Evolutionary conservation across 2,888 invertebrate species (phyloP), one percentile per base, ranked within the genome.

Genomic region (Nasonia oneida): DNA sequence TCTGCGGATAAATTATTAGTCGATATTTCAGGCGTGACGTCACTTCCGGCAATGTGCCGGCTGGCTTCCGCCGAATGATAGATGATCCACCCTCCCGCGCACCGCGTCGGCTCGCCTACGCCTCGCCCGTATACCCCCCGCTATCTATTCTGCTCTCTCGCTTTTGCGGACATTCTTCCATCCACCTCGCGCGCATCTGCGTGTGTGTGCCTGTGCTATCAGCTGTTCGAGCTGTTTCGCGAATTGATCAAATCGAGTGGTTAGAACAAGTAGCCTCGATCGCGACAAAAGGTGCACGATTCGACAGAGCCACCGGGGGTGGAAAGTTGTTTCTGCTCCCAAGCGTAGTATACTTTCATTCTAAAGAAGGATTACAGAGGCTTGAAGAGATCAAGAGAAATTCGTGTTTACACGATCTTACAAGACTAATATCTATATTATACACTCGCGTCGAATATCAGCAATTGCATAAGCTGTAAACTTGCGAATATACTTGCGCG

Each of bases 11-110:
- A 92, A 92, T 92, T 92, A 92, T 92, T 92, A 92, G 92, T 91
- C 92, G 92, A 92, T 92, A 92, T 92, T 92, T 92, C 92, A 92
- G 89, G 89, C 91, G 88, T 91, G 91, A 92, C 92, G 92, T 92
- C 92, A 92, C 92, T 92, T 92, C 92, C 92, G 92, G 92, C 92
- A 92, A 92, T 92, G 92, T 92, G 92, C 91, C 91, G 91, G 90
- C 91, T 91, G 91, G 90, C 90, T 92, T 92, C 92, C 92, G 91
- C 88, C 88, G 88, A 91, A 92, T 92, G 92, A 92, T 91, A 90
- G 91, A 92, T 92, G 90, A 87, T 88, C 88, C 89, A 23, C 77
- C 29, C 29, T 29, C 64, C 29, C 53, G 39, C 23, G 42, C 61
- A 57, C 80, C 23, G 67, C 75, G 39, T 14, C 53, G 18, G 29